These are phyloP conservation scores for Sparidentex hasta DNA, from an alignment of 2,797 vertebrate genomes.

Conservation along the genomic window DNA sequence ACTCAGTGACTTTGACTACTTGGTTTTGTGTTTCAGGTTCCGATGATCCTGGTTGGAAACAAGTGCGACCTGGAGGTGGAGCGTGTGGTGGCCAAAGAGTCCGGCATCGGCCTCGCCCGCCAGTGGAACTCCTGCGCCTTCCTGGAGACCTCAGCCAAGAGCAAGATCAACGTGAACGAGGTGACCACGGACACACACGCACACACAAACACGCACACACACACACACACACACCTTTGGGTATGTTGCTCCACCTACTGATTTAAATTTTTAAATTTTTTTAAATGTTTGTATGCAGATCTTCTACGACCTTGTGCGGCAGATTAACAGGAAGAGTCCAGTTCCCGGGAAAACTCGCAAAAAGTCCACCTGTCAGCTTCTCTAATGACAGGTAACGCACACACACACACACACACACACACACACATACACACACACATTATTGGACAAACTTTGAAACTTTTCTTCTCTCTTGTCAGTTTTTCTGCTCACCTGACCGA, in stretches of 20 bases:
- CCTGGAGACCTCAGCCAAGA: slow-evolving; percentile 99
- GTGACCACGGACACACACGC: slow-evolving; percentile 67
- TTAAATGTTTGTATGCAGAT: slow-evolving; percentile 83
- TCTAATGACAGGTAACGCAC: slow-evolving; percentile 85
- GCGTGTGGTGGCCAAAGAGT: slow-evolving; percentile 96
- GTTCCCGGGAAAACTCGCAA: slow-evolving; percentile 92
- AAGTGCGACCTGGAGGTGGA: slow-evolving; percentile 99
- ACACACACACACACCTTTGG: neutral
- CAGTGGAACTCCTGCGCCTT: slow-evolving; percentile 99
- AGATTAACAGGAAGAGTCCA: slow-evolving; percentile 99
- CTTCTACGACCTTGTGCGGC: slow-evolving; percentile 99
- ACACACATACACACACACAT: neutral
- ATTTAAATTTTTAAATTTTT: neutral
- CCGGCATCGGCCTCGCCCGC: slow-evolving; percentile 95
- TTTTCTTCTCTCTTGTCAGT: slow-evolving; percentile 44
- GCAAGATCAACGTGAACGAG: slow-evolving; percentile 99
- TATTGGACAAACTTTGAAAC: neutral
- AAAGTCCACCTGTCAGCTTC: slow-evolving; percentile 94
- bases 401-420: neutral
- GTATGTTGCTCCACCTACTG: neutral
- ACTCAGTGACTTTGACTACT: too few species aligned
- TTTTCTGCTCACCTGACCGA: slow-evolving; percentile 63
- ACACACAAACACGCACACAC: neutral
- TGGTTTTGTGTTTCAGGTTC: slow-evolving; percentile 85
- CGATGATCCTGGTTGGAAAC: slow-evolving; percentile 98